Conservation (phyloP, 2,797 vertebrate genomes). For the Thalassophryne amazonica region DNA sequence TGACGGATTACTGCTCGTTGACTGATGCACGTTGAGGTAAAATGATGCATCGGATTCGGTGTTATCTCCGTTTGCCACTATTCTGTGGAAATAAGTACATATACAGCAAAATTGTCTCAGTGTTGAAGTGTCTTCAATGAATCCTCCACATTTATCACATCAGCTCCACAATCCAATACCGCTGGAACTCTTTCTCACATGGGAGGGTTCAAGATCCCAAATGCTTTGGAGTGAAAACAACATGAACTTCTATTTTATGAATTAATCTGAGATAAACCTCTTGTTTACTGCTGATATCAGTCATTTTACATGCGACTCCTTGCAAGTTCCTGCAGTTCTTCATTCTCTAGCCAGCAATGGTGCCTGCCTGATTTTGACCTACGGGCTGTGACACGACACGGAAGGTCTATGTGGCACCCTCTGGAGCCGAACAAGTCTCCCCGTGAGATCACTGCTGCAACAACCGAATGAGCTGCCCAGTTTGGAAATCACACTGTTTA, state of each 20-base stretch:
- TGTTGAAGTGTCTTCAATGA: too few relatives aligned
- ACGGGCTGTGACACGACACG: neutral
- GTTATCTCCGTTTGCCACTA: neutral
- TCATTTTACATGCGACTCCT: too few relatives aligned
- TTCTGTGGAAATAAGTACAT: neutral
- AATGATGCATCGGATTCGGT: neutral
- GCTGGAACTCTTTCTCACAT: too few relatives aligned
- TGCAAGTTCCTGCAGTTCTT: too few relatives aligned
- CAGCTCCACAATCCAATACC: too few relatives aligned
- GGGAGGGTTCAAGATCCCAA: too few relatives aligned
- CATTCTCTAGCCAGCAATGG: too few relatives aligned
- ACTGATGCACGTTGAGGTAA: neutral
- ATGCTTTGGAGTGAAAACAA: too few relatives aligned
- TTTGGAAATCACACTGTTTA: slow-evolving; percentile 37
- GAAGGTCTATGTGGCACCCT: slow-evolving; percentile 5
- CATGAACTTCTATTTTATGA: too few relatives aligned
- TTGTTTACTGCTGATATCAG: too few relatives aligned
- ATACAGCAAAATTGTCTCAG: neutral
- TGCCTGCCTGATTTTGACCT: slow-evolving; percentile 1
- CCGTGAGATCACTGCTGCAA: slow-evolving; percentile 12
- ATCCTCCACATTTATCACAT: too few relatives aligned
- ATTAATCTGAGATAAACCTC: too few relatives aligned
- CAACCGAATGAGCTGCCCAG: slow-evolving; percentile 29
- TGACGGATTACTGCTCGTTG: neutral
- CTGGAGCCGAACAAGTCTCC: slow-evolving; percentile 21